Percentiles rank a stretch among this genome's conserved stretches.
phyloP scores from a whole-genome alignment of 2,113 vertebrate genomes.

The Zosterops borbonicus region DNA sequence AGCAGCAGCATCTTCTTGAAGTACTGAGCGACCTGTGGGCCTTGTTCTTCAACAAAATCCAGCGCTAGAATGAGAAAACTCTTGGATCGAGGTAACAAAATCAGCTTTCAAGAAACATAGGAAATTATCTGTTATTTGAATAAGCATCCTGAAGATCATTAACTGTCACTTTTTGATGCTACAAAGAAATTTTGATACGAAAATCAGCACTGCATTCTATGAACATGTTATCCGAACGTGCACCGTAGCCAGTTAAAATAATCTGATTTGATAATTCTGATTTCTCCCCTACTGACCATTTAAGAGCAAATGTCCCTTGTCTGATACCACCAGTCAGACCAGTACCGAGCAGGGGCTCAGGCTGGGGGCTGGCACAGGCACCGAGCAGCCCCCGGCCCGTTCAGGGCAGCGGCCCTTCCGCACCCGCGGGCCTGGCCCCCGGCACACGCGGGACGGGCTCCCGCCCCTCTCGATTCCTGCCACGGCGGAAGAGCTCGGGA shows the following conservation, averaged over 20 bases:
- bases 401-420: background rate
- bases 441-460: background rate
- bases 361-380: background rate
- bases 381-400: background rate
- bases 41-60: background rate
- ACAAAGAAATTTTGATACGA: background rate
- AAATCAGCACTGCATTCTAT: background rate
- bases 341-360: accelerated
- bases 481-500: background rate
- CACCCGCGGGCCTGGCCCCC: background rate
- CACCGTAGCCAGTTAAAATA: background rate
- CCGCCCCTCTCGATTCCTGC: background rate
- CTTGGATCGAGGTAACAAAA: background rate
- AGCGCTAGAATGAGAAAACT: background rate
- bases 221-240: accelerated
- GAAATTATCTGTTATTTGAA: background rate
- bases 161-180: background rate
- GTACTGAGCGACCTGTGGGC: too few species aligned
- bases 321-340: background rate
- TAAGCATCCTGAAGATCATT: background rate
- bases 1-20: background rate
- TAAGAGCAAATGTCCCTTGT: background rate
- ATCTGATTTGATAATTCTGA: background rate
- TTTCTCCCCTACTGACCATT: background rate
- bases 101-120: background rate